phyloP scores from a whole-genome alignment of 92 coral and sea anemone species.

The Bergia puertoricense region DNA sequence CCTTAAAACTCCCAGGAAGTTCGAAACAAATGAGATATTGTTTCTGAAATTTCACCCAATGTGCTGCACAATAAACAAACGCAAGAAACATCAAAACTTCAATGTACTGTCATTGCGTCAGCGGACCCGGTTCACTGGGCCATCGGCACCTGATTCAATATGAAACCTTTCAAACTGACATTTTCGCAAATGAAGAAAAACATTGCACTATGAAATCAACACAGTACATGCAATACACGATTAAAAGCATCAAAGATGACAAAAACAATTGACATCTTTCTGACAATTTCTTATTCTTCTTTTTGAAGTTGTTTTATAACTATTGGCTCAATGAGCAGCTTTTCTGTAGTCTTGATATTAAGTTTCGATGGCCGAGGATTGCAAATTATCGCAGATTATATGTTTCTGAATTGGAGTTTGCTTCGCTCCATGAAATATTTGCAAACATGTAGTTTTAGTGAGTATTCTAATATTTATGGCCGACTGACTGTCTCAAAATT shows the following conservation, averaged over 20 bases:
- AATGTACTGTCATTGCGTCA: background rate
- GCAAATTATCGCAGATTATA: background rate
- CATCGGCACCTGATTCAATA: conserved; percentile 10
- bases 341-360: background rate
- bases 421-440: background rate
- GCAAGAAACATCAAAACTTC: background rate
- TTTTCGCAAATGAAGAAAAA: background rate
- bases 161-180: conserved; percentile 8
- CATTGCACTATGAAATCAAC: background rate
- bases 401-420: background rate
- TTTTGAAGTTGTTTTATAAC: background rate
- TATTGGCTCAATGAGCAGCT: background rate
- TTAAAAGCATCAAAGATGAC: background rate
- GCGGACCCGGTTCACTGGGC: conserved; percentile 10
- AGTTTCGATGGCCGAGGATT: too few relatives aligned
- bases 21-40: background rate
- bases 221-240: background rate
- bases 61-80: background rate
- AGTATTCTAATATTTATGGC: background rate
- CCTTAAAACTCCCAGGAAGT: conserved; percentile 1
- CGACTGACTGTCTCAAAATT: background rate
- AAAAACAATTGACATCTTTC: background rate
- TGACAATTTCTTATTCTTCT: background rate
- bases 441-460: background rate
- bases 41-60: background rate